A percentile compares a stretch with the other conserved stretches of the same genome.
Evolutionary conservation across 2,113 vertebrate species (phyloP).

Genomic region (Murina feae): DNA sequence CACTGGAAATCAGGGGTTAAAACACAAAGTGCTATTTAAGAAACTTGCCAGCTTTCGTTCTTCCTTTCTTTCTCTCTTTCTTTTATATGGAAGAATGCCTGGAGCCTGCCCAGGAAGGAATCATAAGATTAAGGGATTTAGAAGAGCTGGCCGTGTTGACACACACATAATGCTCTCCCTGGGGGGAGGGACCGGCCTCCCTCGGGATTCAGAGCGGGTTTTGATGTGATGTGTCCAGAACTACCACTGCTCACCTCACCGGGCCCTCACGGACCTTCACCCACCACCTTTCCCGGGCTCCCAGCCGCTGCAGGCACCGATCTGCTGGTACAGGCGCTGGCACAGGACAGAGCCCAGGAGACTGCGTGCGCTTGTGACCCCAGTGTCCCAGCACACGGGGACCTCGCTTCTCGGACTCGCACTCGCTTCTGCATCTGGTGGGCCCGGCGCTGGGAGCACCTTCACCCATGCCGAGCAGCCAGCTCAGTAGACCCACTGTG

Average conservation of each 20-base stretch:
- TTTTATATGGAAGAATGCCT: background rate
- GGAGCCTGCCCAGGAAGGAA: background rate
- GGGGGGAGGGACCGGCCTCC: too few species aligned
- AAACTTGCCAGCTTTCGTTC: background rate
- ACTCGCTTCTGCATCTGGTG: too few species aligned
- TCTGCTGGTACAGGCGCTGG: background rate
- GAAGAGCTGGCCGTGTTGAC: background rate
- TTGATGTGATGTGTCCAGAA: rapidly evolving
- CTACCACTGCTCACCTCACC: rapidly evolving
- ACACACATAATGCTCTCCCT: background rate
- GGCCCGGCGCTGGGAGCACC: rapidly evolving
- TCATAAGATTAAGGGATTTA: background rate
- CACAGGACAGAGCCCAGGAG: background rate
- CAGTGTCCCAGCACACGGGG: background rate
- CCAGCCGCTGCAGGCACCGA: background rate
- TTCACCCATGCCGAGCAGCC: background rate
- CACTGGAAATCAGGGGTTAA: background rate
- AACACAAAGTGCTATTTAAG: background rate
- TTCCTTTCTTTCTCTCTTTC: background rate
- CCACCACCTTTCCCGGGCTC: rapidly evolving
- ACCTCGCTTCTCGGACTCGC: rapidly evolving
- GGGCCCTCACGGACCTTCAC: rapidly evolving
- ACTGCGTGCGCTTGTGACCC: rapidly evolving
- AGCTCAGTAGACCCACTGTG: rapidly evolving
- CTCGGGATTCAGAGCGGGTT: rapidly evolving